Percentiles rank a stretch among this genome's conserved stretches.
phyloP scores from a whole-genome alignment of 2,888 invertebrate genomes.

The Muschampia plurimacula region DNA sequence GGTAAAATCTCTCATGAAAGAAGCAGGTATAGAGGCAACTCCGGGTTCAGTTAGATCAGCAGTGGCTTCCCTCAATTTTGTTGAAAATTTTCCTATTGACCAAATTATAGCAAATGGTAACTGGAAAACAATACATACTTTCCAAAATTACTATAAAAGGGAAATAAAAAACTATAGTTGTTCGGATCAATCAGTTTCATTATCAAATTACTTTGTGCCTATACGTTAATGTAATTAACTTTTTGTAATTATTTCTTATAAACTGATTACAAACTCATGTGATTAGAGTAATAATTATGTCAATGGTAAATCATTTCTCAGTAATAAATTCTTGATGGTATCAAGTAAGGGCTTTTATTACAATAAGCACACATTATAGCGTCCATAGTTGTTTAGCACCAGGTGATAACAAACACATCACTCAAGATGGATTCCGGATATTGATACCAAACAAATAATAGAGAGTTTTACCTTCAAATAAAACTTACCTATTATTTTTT shows the following conservation, averaged over 20 bases:
- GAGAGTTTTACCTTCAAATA: constrained; percentile 40
- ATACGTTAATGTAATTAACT: too few species aligned
- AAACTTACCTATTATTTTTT: constrained; percentile 34
- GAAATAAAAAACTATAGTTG: too few species aligned
- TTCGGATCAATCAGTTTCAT: constrained; percentile 13
- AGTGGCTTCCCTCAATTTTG: constrained; percentile 38
- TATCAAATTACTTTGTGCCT: not conserved
- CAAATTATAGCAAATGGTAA: constrained; percentile 37
- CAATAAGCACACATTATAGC: constrained; percentile 32
- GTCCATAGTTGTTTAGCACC: constrained; percentile 20
- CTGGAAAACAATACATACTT: constrained; percentile 35
- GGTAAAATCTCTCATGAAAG: constrained; percentile 27
- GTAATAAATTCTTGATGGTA: too few species aligned
- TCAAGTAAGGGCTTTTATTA: too few species aligned
- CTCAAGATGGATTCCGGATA: constrained; percentile 43
- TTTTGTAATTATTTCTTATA: too few species aligned
- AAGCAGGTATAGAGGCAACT: constrained; percentile 28
- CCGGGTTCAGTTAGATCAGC: constrained; percentile 38
- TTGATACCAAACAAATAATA: constrained; percentile 38
- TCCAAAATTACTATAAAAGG: constrained; percentile 48
- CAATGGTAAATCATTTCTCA: too few species aligned
- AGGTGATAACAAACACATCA: constrained; percentile 43
- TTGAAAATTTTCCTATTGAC: constrained; percentile 40
- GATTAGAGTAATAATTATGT: too few species aligned
- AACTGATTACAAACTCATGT: too few species aligned